Base-by-base conservation (phyloP, 2,113 vertebrate genomes). In the Pterocles burchelli region DNA sequence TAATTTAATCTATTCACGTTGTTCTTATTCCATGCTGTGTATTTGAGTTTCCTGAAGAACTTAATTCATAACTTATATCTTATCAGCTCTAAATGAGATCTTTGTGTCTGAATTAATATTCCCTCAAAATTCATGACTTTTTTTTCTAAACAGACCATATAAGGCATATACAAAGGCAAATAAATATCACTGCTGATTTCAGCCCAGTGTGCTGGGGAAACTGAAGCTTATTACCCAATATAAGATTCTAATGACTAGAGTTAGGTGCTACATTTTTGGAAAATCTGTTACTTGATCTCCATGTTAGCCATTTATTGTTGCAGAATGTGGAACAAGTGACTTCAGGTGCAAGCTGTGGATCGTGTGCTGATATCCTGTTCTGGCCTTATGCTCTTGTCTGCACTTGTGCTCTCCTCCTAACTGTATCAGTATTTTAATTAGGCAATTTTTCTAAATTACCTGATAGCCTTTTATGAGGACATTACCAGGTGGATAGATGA, bases 111-210 rank as follows among this genome's bases (percentile, higher is more conserved):
- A 79, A 57, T 63, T 66, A 72, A 48, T 5, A 16, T 74, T 31
- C 21, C 18, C 9, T 43, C 17, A n/a, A 67, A 83, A 68, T 52
- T 70, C 2, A 17, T 0, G 0, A 16, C 3, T 24, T 34, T 52
- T 33, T 20, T 9, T 3, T 2, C 12, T 58, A 31, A 66, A 33
- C 11, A 7, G 1, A 4, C 46, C 7, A 1, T 7, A 4, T 75
- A 17, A 68, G 41, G 18, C 29, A 17, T 58, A 6, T 29, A 17
- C 48, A 85, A 85, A 83, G 45, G 51, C 41, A 66, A 34, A 41
- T 7, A 79, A 63, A 9, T 79, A 54, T 4, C 25, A 25, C 6
- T 84, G 34, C 38, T 74, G 38, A 75, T 87, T 85, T 81, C 58
- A 68, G 58, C 43, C 38, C 31, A 10, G 5, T 28, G 13, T 58